phyloP scores from a whole-genome alignment of 1,140 invertebrate species.

The Bombyx mori region DNA sequence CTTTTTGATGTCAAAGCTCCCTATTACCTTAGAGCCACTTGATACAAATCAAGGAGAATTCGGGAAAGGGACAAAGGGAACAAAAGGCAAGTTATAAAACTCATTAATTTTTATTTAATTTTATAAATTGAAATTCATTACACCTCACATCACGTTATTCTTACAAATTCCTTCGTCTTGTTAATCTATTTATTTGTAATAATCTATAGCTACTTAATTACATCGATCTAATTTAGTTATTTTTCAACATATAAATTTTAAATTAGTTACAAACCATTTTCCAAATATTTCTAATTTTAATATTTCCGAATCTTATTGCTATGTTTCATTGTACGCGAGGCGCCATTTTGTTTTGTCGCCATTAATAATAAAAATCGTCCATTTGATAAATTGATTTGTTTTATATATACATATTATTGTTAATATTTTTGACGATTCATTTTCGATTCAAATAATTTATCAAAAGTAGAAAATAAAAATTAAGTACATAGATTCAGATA shows the following conservation, averaged over 20 bases:
- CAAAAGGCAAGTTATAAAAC: conserved; percentile 41
- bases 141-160: conserved; percentile 58
- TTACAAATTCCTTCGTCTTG: conserved; percentile 65
- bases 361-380: too few relatives aligned
- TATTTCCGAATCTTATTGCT: conserved; percentile 5
- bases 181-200: conserved; percentile 56
- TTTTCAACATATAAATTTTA: conserved; percentile 7
- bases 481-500: too few relatives aligned
- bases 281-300: conserved; percentile 2
- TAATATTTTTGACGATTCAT: too few relatives aligned
- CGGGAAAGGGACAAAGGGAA: conserved; percentile 24
- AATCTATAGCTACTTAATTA: conserved; percentile 62
- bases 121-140: conserved; percentile 70
- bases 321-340: conserved; percentile 4
- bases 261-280: conserved; percentile 2
- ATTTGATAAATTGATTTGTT: too few relatives aligned
- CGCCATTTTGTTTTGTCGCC: too few relatives aligned
- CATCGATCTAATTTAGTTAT: conserved; percentile 37
- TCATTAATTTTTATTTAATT: conserved; percentile 69
- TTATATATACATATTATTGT: too few relatives aligned
- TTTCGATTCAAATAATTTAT: too few relatives aligned
- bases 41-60: too few relatives aligned
- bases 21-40: too few relatives aligned
- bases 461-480: too few relatives aligned
- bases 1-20: neutral